Evolutionary conservation across 2,113 vertebrate genomes (phyloP).

Genomic region (Cheilinus undulatus): DNA sequence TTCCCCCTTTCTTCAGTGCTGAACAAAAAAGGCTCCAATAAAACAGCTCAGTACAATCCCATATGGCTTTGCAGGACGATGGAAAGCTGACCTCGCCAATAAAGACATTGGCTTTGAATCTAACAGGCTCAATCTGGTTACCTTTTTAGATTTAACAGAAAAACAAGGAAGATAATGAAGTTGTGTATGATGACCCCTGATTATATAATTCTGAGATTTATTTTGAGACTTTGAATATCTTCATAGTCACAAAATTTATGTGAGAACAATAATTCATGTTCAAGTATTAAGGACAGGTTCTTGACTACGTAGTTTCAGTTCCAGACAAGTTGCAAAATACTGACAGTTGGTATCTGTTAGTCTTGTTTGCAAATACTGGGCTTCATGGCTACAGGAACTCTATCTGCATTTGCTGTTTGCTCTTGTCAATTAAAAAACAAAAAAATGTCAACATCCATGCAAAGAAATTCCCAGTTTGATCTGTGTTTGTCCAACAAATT

Average conservation of each 20-base stretch:
- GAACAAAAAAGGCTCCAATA: neutral
- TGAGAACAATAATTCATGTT: neutral
- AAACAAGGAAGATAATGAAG: neutral
- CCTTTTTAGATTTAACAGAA: neutral
- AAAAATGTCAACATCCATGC: too few relatives aligned
- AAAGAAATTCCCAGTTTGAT: too few relatives aligned
- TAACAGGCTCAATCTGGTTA: neutral
- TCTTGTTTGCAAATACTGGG: neutral
- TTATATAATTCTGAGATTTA: neutral
- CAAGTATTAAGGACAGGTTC: too few relatives aligned
- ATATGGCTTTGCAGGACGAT: conserved; percentile 16
- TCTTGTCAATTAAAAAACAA: too few relatives aligned
- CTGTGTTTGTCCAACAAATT: too few relatives aligned
- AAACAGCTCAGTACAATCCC: neutral
- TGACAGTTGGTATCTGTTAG: too few relatives aligned
- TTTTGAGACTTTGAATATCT: too few relatives aligned
- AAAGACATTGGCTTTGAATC: neutral
- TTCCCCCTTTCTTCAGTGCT: neutral
- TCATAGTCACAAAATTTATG: neutral
- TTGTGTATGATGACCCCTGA: neutral
- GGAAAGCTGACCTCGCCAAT: neutral
- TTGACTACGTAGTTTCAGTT: too few relatives aligned
- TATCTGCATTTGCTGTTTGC: too few relatives aligned
- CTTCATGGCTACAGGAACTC: too few relatives aligned
- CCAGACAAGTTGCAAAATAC: too few relatives aligned